phyloP scores from a whole-genome alignment of 2,113 vertebrate genomes.

The Sarotherodon lohbergeri region DNA sequence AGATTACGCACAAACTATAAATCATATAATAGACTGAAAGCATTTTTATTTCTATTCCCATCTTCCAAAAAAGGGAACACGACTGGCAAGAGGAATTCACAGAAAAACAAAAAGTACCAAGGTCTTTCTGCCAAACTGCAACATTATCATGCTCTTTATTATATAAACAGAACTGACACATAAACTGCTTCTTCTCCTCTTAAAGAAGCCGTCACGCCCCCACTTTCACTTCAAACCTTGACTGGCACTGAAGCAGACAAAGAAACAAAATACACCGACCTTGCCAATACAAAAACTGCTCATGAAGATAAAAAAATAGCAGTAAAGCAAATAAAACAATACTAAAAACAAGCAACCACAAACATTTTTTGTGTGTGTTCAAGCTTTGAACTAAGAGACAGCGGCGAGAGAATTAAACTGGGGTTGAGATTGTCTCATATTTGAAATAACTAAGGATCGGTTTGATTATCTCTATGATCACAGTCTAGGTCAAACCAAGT shows the following conservation, averaged over 20 bases:
- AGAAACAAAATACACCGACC: not conserved
- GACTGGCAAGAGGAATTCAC: not conserved
- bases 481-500: conserved; percentile 62
- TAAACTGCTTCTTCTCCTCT: not conserved
- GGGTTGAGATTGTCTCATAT: conserved; percentile 48
- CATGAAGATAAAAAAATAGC: conserved; percentile 5
- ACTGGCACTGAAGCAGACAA: not conserved
- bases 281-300: conserved; percentile 7
- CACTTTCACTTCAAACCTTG: not conserved
- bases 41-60: conserved; percentile 38
- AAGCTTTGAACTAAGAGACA: conserved; percentile 4
- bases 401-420: not conserved
- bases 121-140: conserved; percentile 14
- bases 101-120: conserved; percentile 22
- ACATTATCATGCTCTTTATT: conserved; percentile 36
- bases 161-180: conserved; percentile 12
- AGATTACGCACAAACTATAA: conserved; percentile 18
- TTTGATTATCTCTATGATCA: conserved; percentile 53
- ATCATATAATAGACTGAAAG: conserved; percentile 16
- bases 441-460: conserved; percentile 2
- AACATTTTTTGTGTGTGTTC: not conserved
- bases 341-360: not conserved
- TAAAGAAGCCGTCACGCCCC: not conserved
- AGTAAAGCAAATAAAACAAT: not conserved
- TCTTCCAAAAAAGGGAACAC: not conserved